These are phyloP conservation scores for Erebia palarica DNA, from an alignment of 2,888 invertebrate genomes.

Conservation along the genomic window DNA sequence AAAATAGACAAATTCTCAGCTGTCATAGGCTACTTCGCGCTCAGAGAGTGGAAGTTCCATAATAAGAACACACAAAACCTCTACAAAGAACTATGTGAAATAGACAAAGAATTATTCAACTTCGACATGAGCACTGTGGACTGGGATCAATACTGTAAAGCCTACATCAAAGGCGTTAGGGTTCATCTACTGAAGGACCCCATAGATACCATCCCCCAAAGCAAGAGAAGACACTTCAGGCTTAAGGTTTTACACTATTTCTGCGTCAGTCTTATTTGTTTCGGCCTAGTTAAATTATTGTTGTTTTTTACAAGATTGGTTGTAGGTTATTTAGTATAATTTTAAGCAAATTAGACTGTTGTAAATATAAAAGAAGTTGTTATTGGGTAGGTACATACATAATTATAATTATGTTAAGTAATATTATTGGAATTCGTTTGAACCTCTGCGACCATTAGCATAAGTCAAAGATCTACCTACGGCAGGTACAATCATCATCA, in stretches of 20 bases:
- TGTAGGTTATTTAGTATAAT: constrained; percentile 18
- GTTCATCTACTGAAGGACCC: constrained; percentile 89
- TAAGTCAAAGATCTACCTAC: too few species aligned
- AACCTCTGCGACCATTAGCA: too few species aligned
- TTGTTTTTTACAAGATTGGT: constrained; percentile 43
- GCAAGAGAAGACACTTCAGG: constrained; percentile 67
- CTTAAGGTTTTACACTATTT: constrained; percentile 55
- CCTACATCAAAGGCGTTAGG: constrained; percentile 87
- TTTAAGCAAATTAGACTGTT: constrained; percentile 10
- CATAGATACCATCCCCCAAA: constrained; percentile 84
- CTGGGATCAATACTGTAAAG: constrained; percentile 87
- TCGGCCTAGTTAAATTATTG: constrained; percentile 49
- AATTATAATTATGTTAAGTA: too few species aligned
- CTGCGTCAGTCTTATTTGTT: constrained; percentile 26
- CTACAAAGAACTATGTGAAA: constrained; percentile 75
- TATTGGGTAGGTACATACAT: background rate
- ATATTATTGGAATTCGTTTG: too few species aligned
- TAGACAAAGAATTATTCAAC: constrained; percentile 84
- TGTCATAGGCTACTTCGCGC: constrained; percentile 88
- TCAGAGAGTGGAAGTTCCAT: constrained; percentile 87
- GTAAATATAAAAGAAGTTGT: background rate
- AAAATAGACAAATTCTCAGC: constrained; percentile 88
- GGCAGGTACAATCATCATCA: too few species aligned
- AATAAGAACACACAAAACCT: constrained; percentile 82
- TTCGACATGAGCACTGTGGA: constrained; percentile 85